A percentile compares a stretch with the other conserved stretches of the same genome.
Conservation (phyloP, 1,140 invertebrate species). For the Formica exsecta region DNA sequence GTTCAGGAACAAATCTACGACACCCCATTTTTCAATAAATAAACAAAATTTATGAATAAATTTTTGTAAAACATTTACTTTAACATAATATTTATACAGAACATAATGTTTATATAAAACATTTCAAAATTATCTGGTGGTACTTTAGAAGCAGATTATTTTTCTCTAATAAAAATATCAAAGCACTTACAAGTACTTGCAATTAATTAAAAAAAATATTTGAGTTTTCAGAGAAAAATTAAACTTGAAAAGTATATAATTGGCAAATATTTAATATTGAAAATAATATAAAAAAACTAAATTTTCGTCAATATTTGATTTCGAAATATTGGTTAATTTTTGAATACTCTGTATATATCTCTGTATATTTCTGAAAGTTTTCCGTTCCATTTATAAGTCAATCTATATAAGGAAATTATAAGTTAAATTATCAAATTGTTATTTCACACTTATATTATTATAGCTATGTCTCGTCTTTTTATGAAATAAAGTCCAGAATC, state of each 20-base stretch:
- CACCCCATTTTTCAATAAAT: background rate
- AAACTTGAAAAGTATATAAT: too few species aligned
- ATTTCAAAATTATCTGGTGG: background rate
- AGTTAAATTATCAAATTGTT: background rate
- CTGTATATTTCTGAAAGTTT: background rate
- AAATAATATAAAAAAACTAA: too few species aligned
- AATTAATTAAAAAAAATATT: background rate
- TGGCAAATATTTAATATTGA: too few species aligned
- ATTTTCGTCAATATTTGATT: background rate
- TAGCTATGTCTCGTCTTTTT: background rate
- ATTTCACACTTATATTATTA: background rate
- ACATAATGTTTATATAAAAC: background rate
- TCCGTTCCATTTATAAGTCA: background rate
- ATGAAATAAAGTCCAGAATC: background rate
- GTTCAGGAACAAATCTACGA: background rate
- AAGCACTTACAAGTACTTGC: background rate
- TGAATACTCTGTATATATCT: too few species aligned
- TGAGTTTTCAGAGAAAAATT: too few species aligned
- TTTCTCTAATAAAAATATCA: background rate
- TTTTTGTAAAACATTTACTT: background rate
- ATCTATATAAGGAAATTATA: background rate
- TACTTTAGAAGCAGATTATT: background rate
- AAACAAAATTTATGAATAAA: background rate
- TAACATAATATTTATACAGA: background rate
- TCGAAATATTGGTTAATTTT: background rate